phyloP scores from a whole-genome alignment of 1,140 invertebrate species.

The Saccostrea echinata region DNA sequence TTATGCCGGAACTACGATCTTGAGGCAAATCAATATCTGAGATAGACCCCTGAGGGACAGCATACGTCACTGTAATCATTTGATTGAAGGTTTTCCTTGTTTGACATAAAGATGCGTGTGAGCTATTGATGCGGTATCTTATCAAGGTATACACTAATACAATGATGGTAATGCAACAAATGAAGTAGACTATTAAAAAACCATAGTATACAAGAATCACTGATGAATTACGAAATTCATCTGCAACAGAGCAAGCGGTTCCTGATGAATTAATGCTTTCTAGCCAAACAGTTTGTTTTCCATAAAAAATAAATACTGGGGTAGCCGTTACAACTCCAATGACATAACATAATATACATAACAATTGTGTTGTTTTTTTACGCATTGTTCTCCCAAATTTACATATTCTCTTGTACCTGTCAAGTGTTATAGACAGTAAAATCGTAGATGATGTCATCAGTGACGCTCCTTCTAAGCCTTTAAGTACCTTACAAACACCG shows the following conservation, averaged over 20 bases:
- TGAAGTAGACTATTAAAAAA: neutral
- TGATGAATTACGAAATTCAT: neutral
- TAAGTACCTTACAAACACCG: neutral
- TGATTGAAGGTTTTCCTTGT: neutral
- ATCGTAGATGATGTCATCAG: conserved; percentile 3
- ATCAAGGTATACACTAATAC: neutral
- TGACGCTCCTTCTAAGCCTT: neutral
- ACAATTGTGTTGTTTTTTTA: neutral
- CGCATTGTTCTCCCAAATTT: neutral
- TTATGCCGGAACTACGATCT: neutral
- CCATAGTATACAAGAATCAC: neutral
- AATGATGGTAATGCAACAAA: neutral
- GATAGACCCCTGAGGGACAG: neutral
- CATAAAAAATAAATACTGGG: neutral
- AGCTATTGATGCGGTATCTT: neutral
- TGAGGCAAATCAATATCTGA: neutral
- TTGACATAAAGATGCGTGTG: neutral
- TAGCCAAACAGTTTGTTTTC: neutral
- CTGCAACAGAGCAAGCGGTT: neutral
- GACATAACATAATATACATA: neutral
- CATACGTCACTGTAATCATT: neutral
- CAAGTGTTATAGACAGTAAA: neutral
- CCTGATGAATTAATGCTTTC: neutral
- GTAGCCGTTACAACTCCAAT: neutral
- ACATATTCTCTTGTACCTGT: neutral